Evolutionary conservation across 2,888 invertebrate genomes (phyloP), one percentile per base, ranked within the genome.

Genomic region (Folsomia candida): DNA sequence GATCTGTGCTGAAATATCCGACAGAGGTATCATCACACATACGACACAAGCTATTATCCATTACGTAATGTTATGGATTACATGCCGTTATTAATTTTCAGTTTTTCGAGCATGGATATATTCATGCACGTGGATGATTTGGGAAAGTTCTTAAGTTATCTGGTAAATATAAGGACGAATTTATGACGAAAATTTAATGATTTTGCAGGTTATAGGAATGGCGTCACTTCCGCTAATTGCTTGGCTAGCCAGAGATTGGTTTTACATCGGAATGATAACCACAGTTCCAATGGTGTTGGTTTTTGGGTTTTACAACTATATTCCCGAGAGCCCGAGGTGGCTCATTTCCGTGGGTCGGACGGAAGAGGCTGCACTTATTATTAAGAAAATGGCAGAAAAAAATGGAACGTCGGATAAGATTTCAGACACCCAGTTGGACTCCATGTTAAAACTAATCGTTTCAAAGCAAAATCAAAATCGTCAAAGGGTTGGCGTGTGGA

Each of bases 181-280:
- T 47, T 47, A 47, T 47, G n/a, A n/a, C n/a, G n/a, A n/a, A n/a
- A n/a, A n/a, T 47, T 47, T 47, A 11, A 47, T 47, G 9, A 18
- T 47, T 47, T 54, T 11, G 18, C 18, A 54, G 54, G 79, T 79
- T 0, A 54, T 79, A 4, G 82, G 82, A 51, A 80, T 81, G 76
- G 80, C 80, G 20, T 29, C 79, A 9, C 68, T 82, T 18, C 81
- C 82, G 0, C 73, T 81, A 18, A 63, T 82, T 0, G 82, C 81
- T 18, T 82, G 80, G 74, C 67, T 80, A 1, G 68, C 80, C 1
- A 57, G 79, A 9, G 71, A 79, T 67, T 82, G 81, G 82, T 76
- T 80, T 27, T 61, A 77, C 1, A 78, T 82, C 1, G 81, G 81
- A 0, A 61, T 81, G 14, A 62, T 81, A 20, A 81, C 81, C 1